These are phyloP conservation scores for Drosophila grimshawi DNA, from an alignment of 1,140 invertebrate species.

Conservation along the genomic window DNA sequence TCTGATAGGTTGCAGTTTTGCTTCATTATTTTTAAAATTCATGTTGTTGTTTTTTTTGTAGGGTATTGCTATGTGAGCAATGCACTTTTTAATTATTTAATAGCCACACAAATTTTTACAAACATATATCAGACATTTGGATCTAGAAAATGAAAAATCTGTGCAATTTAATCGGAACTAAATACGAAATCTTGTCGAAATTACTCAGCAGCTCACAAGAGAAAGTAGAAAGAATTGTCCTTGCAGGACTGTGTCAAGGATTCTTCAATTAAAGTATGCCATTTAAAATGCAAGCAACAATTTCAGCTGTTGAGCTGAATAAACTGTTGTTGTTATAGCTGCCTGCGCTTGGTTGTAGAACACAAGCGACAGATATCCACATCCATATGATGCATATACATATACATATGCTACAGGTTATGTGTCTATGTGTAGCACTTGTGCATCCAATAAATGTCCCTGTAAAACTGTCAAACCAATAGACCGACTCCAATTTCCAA, in stretches of 20 bases:
- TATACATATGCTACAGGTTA: background rate
- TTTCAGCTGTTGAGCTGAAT: constrained; percentile 19
- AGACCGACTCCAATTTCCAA: constrained; percentile 21
- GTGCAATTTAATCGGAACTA: background rate
- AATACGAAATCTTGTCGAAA: constrained; percentile 9
- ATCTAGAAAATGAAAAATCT: too few species aligned
- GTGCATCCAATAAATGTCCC: constrained; percentile 19
- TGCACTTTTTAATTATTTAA: background rate
- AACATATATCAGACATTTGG: too few species aligned
- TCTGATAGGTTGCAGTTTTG: too few species aligned
- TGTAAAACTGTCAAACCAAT: constrained; percentile 23
- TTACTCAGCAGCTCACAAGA: background rate
- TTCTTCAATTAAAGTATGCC: constrained; percentile 3
- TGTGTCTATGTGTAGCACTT: constrained; percentile 11
- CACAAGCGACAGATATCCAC: background rate
- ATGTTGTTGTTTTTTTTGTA: too few species aligned
- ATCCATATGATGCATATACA: background rate
- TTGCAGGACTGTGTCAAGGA: background rate
- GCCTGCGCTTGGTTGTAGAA: constrained; percentile 9
- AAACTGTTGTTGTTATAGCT: constrained; percentile 21
- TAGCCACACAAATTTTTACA: background rate
- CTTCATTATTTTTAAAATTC: too few species aligned
- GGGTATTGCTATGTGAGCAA: background rate
- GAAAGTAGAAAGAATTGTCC: background rate
- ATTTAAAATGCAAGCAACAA: constrained; percentile 18